Evolutionary conservation across 1,140 invertebrate genomes (phyloP), one percentile per base, ranked within the genome.

Genomic region (Megalopta genalis): DNA sequence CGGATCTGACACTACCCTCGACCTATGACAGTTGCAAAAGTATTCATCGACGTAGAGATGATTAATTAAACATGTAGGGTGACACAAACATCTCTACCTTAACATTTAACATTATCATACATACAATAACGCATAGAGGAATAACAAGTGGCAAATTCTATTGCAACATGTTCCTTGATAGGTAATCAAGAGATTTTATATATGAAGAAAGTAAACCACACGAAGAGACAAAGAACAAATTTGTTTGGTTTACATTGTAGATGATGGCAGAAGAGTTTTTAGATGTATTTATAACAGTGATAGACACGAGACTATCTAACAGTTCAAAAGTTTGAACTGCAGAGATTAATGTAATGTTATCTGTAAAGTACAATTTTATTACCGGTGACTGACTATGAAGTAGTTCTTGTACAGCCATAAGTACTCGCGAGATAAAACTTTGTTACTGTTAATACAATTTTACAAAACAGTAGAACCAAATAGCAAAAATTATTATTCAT

Each of bases 1-100:
- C 71, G 90, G 88, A 85, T 91, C 90, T 66, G 90, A 91, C 64
- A 90, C 88, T n/a, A 88, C 90, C 63, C 81, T 92, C 84, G 87
- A 92, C 80, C 87, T 92, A 80, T 92, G 90, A 92, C 87, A n/a
- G 59, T 80, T 80, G 23, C 23, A 57, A 70, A 60, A 74, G 18
- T 63, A 74, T 73, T 74, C 54, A 49, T 57, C 65, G n/a, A 16
- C 49, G 46, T 71, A 32, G 37, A 60, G 27, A 77, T 68, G 46
- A 32, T 74, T 65, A 25, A 52, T 54, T 60, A 16, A 18, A 69
- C n/a, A 6, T 9, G 23, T 25, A 70, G 25, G 57, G 57, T 70
- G 69, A 8, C 16, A 25, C n/a, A 70, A 77, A 60, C 39, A 27
- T 69, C 39, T 76, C 16, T 37, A 57, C n/a, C n/a, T 9, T 21